Evolutionary conservation across 2,888 invertebrate genomes (phyloP).

Genomic region (Drosophila paranaensis): DNA sequence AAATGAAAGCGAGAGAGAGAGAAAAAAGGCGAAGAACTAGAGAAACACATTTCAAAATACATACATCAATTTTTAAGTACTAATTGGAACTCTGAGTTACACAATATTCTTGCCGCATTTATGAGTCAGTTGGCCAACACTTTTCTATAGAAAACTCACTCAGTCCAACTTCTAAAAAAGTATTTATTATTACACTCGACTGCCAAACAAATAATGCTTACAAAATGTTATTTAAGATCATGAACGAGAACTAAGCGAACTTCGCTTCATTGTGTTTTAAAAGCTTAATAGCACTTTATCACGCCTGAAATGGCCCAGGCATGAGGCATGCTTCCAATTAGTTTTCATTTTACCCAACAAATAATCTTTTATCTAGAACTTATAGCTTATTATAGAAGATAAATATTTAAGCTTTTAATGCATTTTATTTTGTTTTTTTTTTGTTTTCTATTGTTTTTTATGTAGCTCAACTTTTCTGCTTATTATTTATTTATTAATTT

Average conservation of each 20-base stretch:
- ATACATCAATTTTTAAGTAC: constrained; percentile 57
- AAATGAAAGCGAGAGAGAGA: constrained; percentile 9
- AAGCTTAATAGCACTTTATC: constrained; percentile 13
- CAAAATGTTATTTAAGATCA: constrained; percentile 9
- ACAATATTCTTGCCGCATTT: constrained; percentile 25
- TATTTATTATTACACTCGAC: constrained; percentile 5
- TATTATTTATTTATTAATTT: not conserved
- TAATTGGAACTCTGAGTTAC: constrained; percentile 46
- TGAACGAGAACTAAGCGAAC: constrained; percentile 4
- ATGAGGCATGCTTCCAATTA: not conserved
- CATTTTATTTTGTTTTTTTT: not conserved
- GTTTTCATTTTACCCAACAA: not conserved
- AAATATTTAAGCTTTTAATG: not conserved
- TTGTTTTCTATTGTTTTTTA: not conserved
- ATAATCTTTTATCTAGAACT: not conserved
- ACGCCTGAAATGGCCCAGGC: not conserved
- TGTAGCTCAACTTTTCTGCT: not conserved
- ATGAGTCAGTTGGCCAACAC: constrained; percentile 22
- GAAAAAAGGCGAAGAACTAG: not conserved
- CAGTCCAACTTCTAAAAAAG: not conserved
- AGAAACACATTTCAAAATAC: constrained; percentile 44
- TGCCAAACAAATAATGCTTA: not conserved
- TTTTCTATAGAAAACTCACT: constrained; percentile 13
- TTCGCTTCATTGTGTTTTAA: constrained; percentile 18
- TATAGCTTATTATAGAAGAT: not conserved